A percentile compares a stretch with the other conserved stretches of the same genome.
Conservation (phyloP, 2,888 invertebrate genomes). For the Cosmia pyralina region DNA sequence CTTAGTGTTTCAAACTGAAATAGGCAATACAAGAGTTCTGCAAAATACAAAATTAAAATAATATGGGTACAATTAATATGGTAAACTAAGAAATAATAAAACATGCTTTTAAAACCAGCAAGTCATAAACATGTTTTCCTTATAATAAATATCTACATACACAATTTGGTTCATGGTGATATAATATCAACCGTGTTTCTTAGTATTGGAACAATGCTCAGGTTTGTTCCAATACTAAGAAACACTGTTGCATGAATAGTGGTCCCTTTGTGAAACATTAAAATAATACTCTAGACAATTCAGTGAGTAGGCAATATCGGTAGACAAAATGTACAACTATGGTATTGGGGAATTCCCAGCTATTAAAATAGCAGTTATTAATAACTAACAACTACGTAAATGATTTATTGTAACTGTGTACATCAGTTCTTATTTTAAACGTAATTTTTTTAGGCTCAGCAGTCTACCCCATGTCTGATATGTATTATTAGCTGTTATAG, state of each 20-base stretch:
- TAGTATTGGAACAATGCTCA: slow-evolving; percentile 5
- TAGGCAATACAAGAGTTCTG: neutral
- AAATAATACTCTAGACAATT: neutral
- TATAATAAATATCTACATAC: neutral
- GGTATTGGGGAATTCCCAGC: slow-evolving; percentile 18
- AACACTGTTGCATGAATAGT: neutral
- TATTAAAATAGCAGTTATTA: too few species aligned
- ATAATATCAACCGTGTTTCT: slow-evolving; percentile 8
- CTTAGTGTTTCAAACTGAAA: too few species aligned
- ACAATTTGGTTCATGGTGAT: neutral
- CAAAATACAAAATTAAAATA: neutral
- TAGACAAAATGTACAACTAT: neutral
- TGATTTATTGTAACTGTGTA: too few species aligned
- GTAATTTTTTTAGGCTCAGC: too few species aligned
- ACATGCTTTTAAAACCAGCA: neutral
- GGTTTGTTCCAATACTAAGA: too few species aligned
- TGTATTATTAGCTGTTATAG: too few species aligned
- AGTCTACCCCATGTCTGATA: too few species aligned
- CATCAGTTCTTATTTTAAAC: too few species aligned
- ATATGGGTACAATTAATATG: neutral
- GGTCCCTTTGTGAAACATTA: slow-evolving; percentile 11
- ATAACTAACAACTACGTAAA: too few species aligned
- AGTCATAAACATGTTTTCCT: slow-evolving; percentile 13
- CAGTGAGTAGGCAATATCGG: slow-evolving; percentile 5
- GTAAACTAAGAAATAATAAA: neutral